Evolutionary conservation across 2,888 invertebrate genomes (phyloP), one percentile per base, ranked within the genome.

Genomic region (Oscheius onirici): DNA sequence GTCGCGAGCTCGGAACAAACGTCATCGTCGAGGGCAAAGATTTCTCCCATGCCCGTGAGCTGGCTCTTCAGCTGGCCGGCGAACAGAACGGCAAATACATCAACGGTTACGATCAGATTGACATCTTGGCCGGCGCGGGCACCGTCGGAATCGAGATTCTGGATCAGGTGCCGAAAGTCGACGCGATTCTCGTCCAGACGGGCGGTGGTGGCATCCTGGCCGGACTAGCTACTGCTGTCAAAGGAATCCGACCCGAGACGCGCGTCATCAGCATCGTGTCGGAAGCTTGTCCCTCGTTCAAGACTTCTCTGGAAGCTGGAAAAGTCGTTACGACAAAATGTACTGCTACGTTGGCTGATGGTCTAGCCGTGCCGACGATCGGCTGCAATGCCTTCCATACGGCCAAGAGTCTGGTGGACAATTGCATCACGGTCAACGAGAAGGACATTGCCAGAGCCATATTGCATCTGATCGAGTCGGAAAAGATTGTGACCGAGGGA

Each of bases 91-190:
- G 79, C 11, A 77, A 72, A 20, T 81, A 81, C 58, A 78, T 81
- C 58, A 81, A 81, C 46, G 81, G 81, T 2, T 96, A 95, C 87
- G 95, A 96, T 88, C 94, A 96, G 88, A 95, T 95, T 0, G 92
- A 95, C 88, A 94, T 96, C 77, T 92, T 96, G 91, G 94, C 95
- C 0, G 96, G 95, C 0, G 95, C 95, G 88, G 95, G 96, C 10
- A 95, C 95, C 0, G 91, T 95, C 85, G 95, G 94, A 0, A 89
- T 96, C 82, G 96, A 96, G 90, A 94, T 96, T 3, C 24, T 52
- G 28, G 55, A 28, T 51, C 51, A 76, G 70, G 54, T 78, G 0
- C 91, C 92, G 0, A 91, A 93, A 69, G 91, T 94, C 13, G 94
- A 95, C 88, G 95, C 95, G 0, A 92, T 95, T 26, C 90, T 96